These are phyloP conservation scores for Epicauta chinensis DNA, from an alignment of 1,140 invertebrate genomes.

Conservation along the genomic window DNA sequence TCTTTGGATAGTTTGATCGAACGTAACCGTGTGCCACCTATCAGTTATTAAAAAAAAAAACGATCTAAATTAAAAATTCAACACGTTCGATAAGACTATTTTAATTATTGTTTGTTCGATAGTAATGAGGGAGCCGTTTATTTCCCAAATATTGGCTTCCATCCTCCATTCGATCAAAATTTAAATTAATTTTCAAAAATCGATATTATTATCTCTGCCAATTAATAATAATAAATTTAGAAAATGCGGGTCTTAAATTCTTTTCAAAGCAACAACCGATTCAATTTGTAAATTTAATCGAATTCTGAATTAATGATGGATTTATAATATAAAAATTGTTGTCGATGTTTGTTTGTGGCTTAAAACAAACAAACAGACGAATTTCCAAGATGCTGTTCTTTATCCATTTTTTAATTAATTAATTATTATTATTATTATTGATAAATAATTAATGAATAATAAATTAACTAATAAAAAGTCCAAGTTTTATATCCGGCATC, in stretches of 20 bases:
- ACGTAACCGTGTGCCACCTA: neutral
- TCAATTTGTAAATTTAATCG: too few relatives aligned
- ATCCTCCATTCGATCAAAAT: conserved; percentile 22
- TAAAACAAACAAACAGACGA: conserved; percentile 10
- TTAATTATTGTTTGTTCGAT: conserved; percentile 23
- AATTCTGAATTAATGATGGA: too few relatives aligned
- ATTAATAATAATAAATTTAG: conserved; percentile 22
- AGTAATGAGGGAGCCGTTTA: conserved; percentile 16
- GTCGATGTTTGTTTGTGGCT: conserved; percentile 3
- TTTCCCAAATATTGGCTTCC: conserved; percentile 15
- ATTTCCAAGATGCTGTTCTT: conserved; percentile 20
- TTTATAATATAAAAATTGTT: too few relatives aligned
- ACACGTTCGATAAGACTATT: conserved; percentile 32
- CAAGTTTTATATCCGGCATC: conserved; percentile 31
- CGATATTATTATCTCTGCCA: conserved; percentile 30
- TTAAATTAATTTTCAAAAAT: conserved; percentile 12
- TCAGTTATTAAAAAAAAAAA: too few relatives aligned
- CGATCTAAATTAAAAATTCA: too few relatives aligned
- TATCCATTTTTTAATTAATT: conserved; percentile 15
- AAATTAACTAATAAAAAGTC: conserved; percentile 20
- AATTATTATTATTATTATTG: too few relatives aligned
- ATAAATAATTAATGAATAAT: neutral
- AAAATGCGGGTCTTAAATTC: conserved; percentile 29
- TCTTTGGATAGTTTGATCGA: neutral
- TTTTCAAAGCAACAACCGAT: neutral